Conservation (phyloP, 2,888 invertebrate species). For the Drosophila limbata region DNA sequence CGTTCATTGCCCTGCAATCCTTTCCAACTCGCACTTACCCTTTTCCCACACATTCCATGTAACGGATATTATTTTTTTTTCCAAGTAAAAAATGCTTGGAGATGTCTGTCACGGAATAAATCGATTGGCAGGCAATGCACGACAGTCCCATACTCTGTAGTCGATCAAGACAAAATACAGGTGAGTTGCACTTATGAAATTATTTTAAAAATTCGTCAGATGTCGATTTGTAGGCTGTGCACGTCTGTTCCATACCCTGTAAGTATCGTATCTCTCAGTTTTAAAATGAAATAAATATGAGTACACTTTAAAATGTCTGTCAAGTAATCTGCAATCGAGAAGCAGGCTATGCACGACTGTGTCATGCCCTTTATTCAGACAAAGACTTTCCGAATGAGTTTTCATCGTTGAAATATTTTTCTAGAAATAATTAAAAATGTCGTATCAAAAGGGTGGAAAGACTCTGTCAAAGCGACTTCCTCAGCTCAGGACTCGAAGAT, state of each 20-base stretch:
- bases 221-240: neutral
- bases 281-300: neutral
- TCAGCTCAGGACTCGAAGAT: neutral
- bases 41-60: too few relatives aligned
- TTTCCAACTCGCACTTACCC: neutral
- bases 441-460: neutral
- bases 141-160: neutral
- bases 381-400: neutral
- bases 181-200: neutral
- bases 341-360: neutral
- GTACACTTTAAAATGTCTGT: neutral
- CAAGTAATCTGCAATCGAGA: neutral
- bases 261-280: neutral
- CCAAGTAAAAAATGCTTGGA: too few relatives aligned
- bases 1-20: too few relatives aligned
- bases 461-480: neutral
- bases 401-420: neutral
- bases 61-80: too few relatives aligned
- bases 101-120: neutral
- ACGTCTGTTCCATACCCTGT: neutral
- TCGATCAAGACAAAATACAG: neutral
- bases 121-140: neutral
- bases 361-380: neutral
- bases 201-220: too few relatives aligned
- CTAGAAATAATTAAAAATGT: neutral